Evolutionary conservation across 2,888 invertebrate genomes (phyloP).

Genomic region (Anagyrus pseudococci): DNA sequence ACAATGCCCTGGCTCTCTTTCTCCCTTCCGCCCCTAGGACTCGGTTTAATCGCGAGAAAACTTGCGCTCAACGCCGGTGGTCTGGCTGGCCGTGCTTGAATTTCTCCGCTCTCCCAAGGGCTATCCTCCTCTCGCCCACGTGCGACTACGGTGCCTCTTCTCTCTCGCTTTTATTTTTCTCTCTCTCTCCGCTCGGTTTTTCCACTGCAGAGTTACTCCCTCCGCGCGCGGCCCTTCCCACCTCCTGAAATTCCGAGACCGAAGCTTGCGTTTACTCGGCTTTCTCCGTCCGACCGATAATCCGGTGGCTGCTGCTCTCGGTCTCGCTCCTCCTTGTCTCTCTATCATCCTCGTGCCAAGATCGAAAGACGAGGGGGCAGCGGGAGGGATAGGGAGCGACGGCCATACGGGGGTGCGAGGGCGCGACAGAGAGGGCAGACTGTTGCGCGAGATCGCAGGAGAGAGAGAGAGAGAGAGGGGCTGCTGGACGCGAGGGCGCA

Average conservation of each 20-base stretch:
- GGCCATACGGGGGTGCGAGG: too few relatives aligned
- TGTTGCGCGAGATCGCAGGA: constrained; percentile 36
- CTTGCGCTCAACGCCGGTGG: too few relatives aligned
- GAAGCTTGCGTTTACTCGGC: neutral
- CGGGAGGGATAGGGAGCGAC: constrained; percentile 31
- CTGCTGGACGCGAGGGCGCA: neutral
- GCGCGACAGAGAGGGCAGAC: too few relatives aligned
- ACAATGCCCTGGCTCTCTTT: constrained; percentile 9
- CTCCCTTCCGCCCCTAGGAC: too few relatives aligned
- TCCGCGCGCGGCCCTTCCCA: too few relatives aligned
- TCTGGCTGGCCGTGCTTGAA: too few relatives aligned
- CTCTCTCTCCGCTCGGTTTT: constrained; percentile 2
- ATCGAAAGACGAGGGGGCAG: too few relatives aligned
- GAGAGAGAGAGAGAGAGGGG: constrained; percentile 8
- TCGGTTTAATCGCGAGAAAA: too few relatives aligned
- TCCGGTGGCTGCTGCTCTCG: neutral
- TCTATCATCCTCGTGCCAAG: constrained; percentile 39
- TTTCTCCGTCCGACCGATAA: neutral
- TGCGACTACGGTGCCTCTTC: neutral
- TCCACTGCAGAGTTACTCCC: too few relatives aligned
- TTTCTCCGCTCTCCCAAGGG: too few relatives aligned
- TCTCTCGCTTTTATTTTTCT: constrained; percentile 8
- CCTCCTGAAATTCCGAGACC: too few relatives aligned
- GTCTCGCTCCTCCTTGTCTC: constrained; percentile 1
- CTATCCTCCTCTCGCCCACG: too few relatives aligned